phyloP scores from a whole-genome alignment of 2,113 vertebrate species.

The Charadrius vociferus region DNA sequence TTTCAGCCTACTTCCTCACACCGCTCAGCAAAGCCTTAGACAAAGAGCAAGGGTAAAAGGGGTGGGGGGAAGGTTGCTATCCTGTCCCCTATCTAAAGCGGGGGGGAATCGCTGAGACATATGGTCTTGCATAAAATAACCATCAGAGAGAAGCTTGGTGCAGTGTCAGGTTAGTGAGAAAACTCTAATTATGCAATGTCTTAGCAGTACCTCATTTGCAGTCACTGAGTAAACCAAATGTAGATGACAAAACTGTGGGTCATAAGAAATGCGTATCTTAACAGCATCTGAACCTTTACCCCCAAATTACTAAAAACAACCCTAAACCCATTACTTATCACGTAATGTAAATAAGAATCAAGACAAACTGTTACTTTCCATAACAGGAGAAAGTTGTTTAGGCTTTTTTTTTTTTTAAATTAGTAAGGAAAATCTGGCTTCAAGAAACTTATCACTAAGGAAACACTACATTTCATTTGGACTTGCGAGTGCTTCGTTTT shows the following conservation, averaged over 20 bases:
- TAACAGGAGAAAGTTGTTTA: not conserved
- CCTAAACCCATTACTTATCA: not conserved
- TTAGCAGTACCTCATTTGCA: slow-evolving; percentile 9
- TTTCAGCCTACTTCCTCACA: not conserved
- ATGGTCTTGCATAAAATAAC: slow-evolving; percentile 59
- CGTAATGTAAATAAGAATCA: not conserved
- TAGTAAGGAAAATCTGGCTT: not conserved
- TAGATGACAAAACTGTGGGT: slow-evolving; percentile 25
- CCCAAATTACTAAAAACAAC: slow-evolving; percentile 21
- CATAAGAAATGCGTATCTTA: not conserved
- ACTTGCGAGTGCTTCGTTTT: not conserved
- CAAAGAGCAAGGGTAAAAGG: not conserved
- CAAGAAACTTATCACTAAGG: not conserved
- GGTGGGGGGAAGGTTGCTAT: not conserved
- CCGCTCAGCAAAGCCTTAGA: not conserved
- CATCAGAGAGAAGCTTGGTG: not conserved
- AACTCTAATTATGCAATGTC: slow-evolving; percentile 13
- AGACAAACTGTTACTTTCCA: slow-evolving; percentile 18
- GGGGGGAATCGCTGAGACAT: slow-evolving; percentile 27
- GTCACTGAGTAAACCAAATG: not conserved
- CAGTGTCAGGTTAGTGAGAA: slow-evolving; percentile 12
- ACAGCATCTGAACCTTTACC: slow-evolving; percentile 3
- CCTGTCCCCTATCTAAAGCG: not conserved
- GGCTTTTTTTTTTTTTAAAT: not conserved
- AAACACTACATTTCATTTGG: not conserved